phyloP scores from a whole-genome alignment of 2,113 vertebrate species.

The Chiloscyllium plagiosum region DNA sequence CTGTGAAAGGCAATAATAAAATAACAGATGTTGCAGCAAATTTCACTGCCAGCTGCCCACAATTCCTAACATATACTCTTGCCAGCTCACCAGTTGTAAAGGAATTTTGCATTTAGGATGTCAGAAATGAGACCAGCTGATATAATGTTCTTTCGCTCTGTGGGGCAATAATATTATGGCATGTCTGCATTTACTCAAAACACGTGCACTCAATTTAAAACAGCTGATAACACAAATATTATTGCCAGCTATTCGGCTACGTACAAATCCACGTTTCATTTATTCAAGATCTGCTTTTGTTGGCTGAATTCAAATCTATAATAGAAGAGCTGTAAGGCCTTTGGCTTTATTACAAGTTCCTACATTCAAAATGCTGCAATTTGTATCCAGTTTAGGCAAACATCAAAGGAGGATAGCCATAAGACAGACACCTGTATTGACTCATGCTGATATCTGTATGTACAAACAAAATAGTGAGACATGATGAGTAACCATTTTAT shows the following conservation, averaged over 20 bases:
- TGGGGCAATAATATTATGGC: too few relatives aligned
- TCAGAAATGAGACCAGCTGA: neutral
- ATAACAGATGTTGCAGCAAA: neutral
- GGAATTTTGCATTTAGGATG: neutral
- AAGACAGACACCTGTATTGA: neutral
- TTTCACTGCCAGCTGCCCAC: neutral
- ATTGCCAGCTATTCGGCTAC: neutral
- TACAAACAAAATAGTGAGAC: neutral
- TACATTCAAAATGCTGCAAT: neutral
- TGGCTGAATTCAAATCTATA: neutral
- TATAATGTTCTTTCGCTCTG: neutral
- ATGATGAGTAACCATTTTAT: neutral
- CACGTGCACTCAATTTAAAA: neutral
- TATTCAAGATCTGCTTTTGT: neutral
- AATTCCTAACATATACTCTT: neutral
- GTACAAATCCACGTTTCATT: neutral
- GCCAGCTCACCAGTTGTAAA: neutral
- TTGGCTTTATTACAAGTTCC: neutral
- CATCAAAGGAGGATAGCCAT: neutral
- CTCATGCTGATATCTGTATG: neutral
- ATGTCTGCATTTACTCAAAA: neutral
- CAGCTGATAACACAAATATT: neutral
- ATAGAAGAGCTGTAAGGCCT: neutral
- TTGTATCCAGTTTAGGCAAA: neutral
- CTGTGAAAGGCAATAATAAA: neutral